Percentiles rank a stretch among this genome's conserved stretches.
Evolutionary conservation across 1,140 invertebrate genomes (phyloP).

Genomic region (Drosophila quadrilineata): DNA sequence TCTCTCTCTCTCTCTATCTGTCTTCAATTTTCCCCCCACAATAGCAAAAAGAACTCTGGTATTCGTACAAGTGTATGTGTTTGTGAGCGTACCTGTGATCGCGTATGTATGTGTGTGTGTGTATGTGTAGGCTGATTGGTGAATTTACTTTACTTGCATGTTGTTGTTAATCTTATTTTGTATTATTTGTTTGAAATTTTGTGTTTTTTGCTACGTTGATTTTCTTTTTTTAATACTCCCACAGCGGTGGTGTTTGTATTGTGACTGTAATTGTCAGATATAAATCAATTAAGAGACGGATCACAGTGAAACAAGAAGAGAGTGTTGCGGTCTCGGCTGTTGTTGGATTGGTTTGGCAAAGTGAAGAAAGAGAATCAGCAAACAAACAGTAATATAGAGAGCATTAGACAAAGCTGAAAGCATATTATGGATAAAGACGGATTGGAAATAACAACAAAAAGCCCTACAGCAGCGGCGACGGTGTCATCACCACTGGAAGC

Average conservation of each 20-base stretch:
- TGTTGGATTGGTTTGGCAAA: conserved; percentile 34
- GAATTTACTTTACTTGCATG: conserved; percentile 50
- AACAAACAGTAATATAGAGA: conserved; percentile 27
- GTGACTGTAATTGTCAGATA: conserved; percentile 45
- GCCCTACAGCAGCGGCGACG: conserved; percentile 47
- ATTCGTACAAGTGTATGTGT: conserved; percentile 1
- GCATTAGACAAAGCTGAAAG: conserved; percentile 52
- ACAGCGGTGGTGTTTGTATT: conserved; percentile 57
- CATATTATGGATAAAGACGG: conserved; percentile 80
- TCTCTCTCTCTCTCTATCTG: not conserved
- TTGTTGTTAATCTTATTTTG: conserved; percentile 25
- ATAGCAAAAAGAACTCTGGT: no score
- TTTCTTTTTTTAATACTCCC: conserved; percentile 62
- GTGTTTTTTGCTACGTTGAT: conserved; percentile 59
- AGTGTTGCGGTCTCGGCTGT: conserved; percentile 39
- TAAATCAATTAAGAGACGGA: conserved; percentile 42
- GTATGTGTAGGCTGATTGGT: conserved; percentile 34
- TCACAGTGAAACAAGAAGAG: not conserved
- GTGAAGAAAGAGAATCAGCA: conserved; percentile 32
- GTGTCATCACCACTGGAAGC: conserved; percentile 33
- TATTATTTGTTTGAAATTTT: conserved; percentile 31
- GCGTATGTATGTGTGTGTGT: conserved; percentile 11
- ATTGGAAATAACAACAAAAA: conserved; percentile 66
- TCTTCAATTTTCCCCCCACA: no score
- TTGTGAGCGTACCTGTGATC: not conserved